These are phyloP conservation scores for Halotydeus destructor DNA, from an alignment of 1,140 invertebrate species.

Conservation along the genomic window DNA sequence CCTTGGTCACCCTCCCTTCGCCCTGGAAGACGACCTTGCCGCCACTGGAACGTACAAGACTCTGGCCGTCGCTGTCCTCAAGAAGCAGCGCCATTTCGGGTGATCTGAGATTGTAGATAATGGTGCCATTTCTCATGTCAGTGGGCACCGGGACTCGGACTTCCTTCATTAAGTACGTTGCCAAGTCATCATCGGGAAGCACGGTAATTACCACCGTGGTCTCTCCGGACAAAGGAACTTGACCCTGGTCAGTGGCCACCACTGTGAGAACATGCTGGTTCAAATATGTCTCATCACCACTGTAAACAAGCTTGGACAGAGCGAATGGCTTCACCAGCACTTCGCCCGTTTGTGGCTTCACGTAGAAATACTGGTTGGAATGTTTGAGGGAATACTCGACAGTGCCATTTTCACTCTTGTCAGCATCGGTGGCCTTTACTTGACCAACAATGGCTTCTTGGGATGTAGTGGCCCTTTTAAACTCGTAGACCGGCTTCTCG, in stretches of 20 bases:
- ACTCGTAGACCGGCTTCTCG: slow-evolving; percentile 60
- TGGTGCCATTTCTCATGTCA: slow-evolving; percentile 5
- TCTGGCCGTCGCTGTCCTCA: neutral
- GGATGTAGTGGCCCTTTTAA: slow-evolving; percentile 70
- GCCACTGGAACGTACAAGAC: neutral
- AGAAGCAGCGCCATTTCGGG: neutral
- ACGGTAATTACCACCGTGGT: slow-evolving; percentile 33
- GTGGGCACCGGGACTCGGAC: slow-evolving; percentile 1
- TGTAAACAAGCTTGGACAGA: no score
- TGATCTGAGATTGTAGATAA: slow-evolving; percentile 3
- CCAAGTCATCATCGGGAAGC: neutral
- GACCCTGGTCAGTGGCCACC: slow-evolving; percentile 73
- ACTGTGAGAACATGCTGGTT: slow-evolving; percentile 48
- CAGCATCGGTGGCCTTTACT: slow-evolving; percentile 62
- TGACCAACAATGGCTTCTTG: slow-evolving; percentile 58
- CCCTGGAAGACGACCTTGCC: slow-evolving; percentile 6
- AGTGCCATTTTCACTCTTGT: slow-evolving; percentile 82
- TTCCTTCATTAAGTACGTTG: no score
- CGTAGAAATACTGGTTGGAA: slow-evolving; percentile 67
- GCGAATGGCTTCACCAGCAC: slow-evolving; percentile 70
- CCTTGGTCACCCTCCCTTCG: neutral
- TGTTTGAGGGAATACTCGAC: slow-evolving; percentile 74
- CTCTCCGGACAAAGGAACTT: slow-evolving; percentile 67
- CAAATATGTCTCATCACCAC: slow-evolving; percentile 45
- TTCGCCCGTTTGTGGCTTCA: slow-evolving; percentile 72